phyloP scores from a whole-genome alignment of 2,113 vertebrate species.

The Pelvicachromis taeniatus region DNA sequence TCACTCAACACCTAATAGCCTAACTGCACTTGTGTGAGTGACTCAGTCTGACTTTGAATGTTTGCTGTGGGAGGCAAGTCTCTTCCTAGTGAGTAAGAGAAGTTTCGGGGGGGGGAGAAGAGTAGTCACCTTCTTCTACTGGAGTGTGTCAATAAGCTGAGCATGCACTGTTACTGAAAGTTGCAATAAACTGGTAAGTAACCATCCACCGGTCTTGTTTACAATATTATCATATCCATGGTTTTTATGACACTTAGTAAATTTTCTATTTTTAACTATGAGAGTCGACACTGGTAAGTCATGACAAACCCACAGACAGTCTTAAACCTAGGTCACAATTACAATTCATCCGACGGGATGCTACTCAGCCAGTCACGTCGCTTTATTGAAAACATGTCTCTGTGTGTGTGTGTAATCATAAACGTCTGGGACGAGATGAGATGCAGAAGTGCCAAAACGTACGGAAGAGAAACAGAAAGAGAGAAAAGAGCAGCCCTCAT shows the following conservation, averaged over 20 bases:
- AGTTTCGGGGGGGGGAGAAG: neutral
- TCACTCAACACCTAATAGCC: neutral
- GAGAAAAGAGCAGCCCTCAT: neutral
- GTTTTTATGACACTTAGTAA: neutral
- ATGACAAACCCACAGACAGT: neutral
- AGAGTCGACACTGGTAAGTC: neutral
- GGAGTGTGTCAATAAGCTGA: neutral
- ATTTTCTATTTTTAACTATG: neutral
- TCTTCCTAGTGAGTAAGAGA: neutral
- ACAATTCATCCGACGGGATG: neutral
- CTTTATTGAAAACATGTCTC: neutral
- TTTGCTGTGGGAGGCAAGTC: neutral
- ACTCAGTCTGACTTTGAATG: neutral
- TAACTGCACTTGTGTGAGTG: neutral
- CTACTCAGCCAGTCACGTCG: neutral
- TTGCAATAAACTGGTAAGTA: neutral
- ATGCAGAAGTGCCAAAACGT: fast-evolving
- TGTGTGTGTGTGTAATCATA: neutral
- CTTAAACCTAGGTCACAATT: neutral
- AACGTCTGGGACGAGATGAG: neutral
- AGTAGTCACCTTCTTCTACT: neutral
- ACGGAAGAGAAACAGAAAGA: neutral
- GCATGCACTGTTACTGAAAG: neutral
- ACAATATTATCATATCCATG: neutral
- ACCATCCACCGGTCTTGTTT: neutral